These are phyloP conservation scores for Smutsia temminckii DNA, from an alignment of 2,797 vertebrate species.

Conservation along the genomic window DNA sequence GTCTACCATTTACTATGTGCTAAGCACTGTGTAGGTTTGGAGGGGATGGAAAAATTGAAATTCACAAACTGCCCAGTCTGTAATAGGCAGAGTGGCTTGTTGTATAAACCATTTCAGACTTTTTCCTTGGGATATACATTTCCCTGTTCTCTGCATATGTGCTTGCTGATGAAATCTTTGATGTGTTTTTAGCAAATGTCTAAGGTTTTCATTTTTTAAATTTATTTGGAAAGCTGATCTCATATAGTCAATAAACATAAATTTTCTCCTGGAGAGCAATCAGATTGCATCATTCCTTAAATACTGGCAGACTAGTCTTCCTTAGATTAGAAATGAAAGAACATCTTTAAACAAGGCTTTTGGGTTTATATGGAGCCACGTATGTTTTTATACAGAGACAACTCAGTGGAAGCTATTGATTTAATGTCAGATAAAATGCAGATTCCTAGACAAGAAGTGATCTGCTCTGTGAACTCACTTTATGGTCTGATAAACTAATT, in stretches of 20 bases:
- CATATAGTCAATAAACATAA: slow-evolving; percentile 19
- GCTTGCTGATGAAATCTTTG: slow-evolving; percentile 32
- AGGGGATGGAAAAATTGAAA: neutral
- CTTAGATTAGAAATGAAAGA: slow-evolving; percentile 38
- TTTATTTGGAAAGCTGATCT: slow-evolving; percentile 55
- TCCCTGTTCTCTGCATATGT: neutral
- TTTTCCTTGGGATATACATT: slow-evolving; percentile 19
- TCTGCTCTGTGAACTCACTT: slow-evolving; percentile 28
- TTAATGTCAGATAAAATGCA: slow-evolving; percentile 47
- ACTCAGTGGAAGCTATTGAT: slow-evolving; percentile 35
- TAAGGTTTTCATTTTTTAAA: slow-evolving; percentile 42
- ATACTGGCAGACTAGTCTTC: neutral
- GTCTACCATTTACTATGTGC: neutral
- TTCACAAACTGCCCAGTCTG: neutral
- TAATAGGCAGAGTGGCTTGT: neutral
- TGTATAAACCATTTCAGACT: slow-evolving; percentile 3
- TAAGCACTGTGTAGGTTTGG: neutral
- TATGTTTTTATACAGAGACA: neutral
- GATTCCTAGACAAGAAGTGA: neutral
- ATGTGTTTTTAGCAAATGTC: slow-evolving; percentile 43
- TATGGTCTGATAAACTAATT: slow-evolving; percentile 35
- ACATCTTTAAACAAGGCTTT: slow-evolving; percentile 38
- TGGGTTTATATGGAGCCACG: neutral
- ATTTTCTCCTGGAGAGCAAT: slow-evolving; percentile 7
- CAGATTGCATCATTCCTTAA: slow-evolving; percentile 22